Conservation (phyloP, 2,888 invertebrate genomes). For the Amiota mariae region DNA sequence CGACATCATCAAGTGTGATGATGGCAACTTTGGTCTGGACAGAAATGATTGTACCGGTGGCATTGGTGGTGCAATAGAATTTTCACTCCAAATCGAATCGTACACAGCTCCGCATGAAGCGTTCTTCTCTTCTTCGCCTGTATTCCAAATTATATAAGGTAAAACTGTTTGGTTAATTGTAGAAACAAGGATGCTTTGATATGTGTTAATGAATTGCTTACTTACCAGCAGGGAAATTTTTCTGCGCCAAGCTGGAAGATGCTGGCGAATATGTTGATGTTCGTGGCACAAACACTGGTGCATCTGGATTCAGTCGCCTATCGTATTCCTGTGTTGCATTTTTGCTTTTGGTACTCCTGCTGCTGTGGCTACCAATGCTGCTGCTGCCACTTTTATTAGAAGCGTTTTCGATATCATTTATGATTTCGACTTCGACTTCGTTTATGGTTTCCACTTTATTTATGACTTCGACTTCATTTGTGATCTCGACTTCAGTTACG, state of each 20-base stretch:
- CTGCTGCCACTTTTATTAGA: no score
- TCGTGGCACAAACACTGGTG: slow-evolving; percentile 54
- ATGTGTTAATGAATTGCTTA: not conserved
- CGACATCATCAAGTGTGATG: slow-evolving; percentile 38
- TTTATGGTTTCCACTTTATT: no score
- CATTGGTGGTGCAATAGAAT: not conserved
- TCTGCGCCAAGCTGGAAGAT: slow-evolving; percentile 36
- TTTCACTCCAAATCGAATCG: slow-evolving; percentile 14
- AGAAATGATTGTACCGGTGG: no score
- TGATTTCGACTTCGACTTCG: no score
- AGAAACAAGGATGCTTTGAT: not conserved
- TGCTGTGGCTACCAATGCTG: not conserved
- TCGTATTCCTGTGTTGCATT: slow-evolving; percentile 33
- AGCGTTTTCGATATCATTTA: no score
- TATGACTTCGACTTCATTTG: no score
- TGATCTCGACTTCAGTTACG: no score
- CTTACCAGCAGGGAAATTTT: slow-evolving; percentile 45
- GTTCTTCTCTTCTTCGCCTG: not conserved
- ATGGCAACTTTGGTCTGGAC: slow-evolving; percentile 14
- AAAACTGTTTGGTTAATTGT: not conserved
- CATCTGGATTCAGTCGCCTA: slow-evolving; percentile 54
- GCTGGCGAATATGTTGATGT: not conserved
- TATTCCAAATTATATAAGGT: slow-evolving; percentile 16
- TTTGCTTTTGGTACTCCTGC: not conserved
- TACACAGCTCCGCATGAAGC: not conserved